Evolutionary conservation across 2,113 vertebrate genomes (phyloP).

Genomic region (Daubentonia madagascariensis): DNA sequence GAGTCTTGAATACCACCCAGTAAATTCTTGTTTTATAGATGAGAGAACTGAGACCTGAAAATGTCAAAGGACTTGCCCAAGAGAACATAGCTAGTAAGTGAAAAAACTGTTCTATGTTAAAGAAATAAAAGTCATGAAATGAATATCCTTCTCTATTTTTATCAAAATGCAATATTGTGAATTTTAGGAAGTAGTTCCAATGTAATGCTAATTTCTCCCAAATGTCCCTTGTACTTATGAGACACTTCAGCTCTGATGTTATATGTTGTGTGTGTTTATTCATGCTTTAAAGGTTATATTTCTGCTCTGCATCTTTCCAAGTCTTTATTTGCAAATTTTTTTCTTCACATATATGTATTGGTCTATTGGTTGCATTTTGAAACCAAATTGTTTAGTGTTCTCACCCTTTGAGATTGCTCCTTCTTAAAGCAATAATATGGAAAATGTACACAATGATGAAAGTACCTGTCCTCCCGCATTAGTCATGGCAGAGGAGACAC

Average conservation of each 20-base stretch:
- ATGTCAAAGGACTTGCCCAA: background rate
- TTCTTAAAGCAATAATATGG: constrained; percentile 51
- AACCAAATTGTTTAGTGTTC: constrained; percentile 56
- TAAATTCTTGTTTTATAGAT: background rate
- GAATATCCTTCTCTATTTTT: constrained; percentile 10
- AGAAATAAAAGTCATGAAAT: background rate
- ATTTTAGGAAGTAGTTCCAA: constrained; percentile 23
- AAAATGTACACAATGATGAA: background rate
- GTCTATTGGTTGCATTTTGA: constrained; percentile 66
- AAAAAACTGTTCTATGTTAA: background rate
- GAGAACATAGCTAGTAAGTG: background rate
- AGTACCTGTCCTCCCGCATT: background rate
- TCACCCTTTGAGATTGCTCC: constrained; percentile 20
- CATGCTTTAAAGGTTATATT: constrained; percentile 78
- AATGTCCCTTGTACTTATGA: constrained; percentile 44
- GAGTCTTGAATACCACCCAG: background rate
- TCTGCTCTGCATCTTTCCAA: constrained; percentile 62
- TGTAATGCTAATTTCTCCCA: constrained; percentile 55
- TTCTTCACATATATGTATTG: constrained; percentile 38
- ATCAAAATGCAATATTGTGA: constrained; percentile 7
- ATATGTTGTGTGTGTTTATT: constrained; percentile 51
- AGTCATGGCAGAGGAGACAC: background rate
- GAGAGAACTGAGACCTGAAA: constrained; percentile 2
- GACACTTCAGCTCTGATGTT: background rate
- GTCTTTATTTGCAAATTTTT: constrained; percentile 65